Conservation (phyloP, 2,113 vertebrate species). For the Aix galericulata region DNA sequence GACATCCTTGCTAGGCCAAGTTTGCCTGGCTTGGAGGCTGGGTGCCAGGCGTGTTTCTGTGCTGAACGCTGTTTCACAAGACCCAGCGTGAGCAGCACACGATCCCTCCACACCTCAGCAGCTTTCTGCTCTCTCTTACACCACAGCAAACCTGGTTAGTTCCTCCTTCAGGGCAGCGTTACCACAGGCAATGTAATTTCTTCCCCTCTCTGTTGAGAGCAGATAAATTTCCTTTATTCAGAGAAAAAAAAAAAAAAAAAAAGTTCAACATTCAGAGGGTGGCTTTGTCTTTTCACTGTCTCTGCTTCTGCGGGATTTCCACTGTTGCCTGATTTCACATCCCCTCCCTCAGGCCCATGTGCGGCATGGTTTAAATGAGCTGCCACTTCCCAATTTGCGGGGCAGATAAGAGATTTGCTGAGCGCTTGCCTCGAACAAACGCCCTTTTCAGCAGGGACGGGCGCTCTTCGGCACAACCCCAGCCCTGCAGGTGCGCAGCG, state of each 20-base stretch:
- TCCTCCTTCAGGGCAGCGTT: conserved; percentile 29
- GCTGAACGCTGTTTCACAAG: not conserved
- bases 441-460: not conserved
- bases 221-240: conserved; percentile 22
- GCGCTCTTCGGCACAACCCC: not conserved
- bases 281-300: not conserved
- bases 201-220: not conserved
- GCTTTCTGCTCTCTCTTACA: conserved; percentile 27
- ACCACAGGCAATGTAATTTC: conserved; percentile 24
- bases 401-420: not conserved
- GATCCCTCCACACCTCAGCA: not conserved
- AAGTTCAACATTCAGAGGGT: not conserved
- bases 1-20: not conserved
- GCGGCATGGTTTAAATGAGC: not conserved
- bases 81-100: not conserved
- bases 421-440: not conserved
- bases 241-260: not conserved
- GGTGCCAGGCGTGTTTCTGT: not conserved
- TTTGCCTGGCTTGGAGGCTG: not conserved
- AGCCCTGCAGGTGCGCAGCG: not conserved
- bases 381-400: not conserved
- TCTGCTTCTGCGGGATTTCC: conserved; percentile 20
- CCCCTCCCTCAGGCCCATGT: not conserved
- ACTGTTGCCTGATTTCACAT: not conserved
- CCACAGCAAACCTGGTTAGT: conserved; percentile 15